Evolutionary conservation across 2,113 vertebrate species (phyloP).

Genomic region (Amphiprion percula): DNA sequence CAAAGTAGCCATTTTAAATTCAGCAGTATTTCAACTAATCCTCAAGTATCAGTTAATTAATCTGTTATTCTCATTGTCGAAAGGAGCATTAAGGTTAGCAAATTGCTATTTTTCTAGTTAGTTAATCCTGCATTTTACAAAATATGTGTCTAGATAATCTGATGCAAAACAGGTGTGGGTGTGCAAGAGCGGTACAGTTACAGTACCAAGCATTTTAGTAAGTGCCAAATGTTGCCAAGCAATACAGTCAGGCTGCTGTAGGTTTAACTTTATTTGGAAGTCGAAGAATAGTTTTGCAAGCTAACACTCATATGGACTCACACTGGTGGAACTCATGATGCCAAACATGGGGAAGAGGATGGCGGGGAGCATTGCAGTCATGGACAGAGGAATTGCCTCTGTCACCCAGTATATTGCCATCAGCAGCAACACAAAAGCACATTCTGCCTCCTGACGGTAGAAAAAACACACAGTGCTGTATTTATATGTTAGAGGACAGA

Average conservation of each 20-base stretch:
- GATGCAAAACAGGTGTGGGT: too few relatives aligned
- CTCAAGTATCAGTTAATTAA: too few relatives aligned
- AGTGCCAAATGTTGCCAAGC: too few relatives aligned
- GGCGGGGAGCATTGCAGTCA: constrained; percentile 91
- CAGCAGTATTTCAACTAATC: neutral
- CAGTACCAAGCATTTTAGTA: too few relatives aligned
- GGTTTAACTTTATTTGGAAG: neutral
- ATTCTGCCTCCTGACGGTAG: constrained; percentile 88
- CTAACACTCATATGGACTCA: constrained; percentile 58
- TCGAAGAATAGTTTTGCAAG: constrained; percentile 23
- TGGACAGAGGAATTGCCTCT: constrained; percentile 89
- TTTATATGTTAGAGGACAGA: neutral
- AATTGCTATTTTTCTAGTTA: too few relatives aligned
- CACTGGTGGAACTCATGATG: constrained; percentile 89
- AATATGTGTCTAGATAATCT: too few relatives aligned
- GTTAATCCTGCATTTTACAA: too few relatives aligned
- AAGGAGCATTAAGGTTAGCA: too few relatives aligned
- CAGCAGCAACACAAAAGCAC: constrained; percentile 89
- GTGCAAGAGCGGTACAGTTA: too few relatives aligned
- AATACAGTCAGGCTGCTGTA: too few relatives aligned
- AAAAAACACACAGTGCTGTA: neutral
- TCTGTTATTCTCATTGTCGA: too few relatives aligned
- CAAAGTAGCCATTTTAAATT: too few relatives aligned
- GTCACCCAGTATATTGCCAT: constrained; percentile 91
- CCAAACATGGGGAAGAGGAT: constrained; percentile 92